Conservation (phyloP, 2,113 vertebrate species). For the Columba livia region DNA sequence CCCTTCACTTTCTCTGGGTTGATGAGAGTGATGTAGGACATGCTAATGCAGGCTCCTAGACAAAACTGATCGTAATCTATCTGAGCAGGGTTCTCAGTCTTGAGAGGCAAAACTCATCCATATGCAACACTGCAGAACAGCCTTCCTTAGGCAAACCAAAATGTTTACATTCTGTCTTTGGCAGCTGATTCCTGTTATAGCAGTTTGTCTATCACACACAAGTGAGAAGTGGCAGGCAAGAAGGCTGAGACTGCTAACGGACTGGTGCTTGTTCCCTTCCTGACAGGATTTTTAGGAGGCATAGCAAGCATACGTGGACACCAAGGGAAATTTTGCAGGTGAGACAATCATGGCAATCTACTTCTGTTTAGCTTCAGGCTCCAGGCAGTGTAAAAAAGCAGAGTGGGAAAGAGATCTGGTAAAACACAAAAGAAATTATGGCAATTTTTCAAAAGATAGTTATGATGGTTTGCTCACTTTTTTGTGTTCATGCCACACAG, state of each 20-base stretch:
- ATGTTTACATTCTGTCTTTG: conserved; percentile 25
- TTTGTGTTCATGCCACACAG: neutral
- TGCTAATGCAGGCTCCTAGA: neutral
- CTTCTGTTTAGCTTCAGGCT: neutral
- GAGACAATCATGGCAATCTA: neutral
- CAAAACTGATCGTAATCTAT: neutral
- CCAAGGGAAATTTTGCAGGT: neutral
- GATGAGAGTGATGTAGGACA: neutral
- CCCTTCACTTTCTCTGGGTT: neutral
- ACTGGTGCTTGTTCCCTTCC: neutral
- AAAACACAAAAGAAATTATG: neutral
- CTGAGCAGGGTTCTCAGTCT: neutral
- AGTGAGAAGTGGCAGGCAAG: conserved; percentile 22
- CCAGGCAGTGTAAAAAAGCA: neutral
- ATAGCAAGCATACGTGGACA: neutral
- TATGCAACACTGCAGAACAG: conserved; percentile 11
- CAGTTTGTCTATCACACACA: conserved; percentile 35
- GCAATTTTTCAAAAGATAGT: neutral
- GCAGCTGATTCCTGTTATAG: conserved; percentile 38
- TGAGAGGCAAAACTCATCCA: conserved; percentile 34
- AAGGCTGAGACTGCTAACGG: conserved; percentile 26
- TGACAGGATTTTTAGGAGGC: neutral
- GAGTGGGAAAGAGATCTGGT: neutral
- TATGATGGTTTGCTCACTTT: neutral
- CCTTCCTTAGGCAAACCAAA: conserved; percentile 28